phyloP scores from a whole-genome alignment of 2,888 invertebrate genomes.

The Coelogynopora nodosa region DNA sequence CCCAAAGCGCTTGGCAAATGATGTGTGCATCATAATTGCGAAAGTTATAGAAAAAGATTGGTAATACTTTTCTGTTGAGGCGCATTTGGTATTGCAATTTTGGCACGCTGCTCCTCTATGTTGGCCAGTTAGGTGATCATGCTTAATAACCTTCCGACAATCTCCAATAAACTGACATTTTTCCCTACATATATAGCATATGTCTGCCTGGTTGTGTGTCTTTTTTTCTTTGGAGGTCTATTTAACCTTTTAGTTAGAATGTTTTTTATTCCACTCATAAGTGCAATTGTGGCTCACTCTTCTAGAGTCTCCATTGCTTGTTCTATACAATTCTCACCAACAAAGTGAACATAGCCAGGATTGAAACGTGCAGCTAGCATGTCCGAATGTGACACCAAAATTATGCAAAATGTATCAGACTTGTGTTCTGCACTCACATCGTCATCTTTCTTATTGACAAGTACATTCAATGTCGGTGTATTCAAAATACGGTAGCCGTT shows the following conservation, averaged over 20 bases:
- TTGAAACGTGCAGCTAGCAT: neutral
- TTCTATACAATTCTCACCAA: neutral
- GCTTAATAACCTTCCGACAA: constrained; percentile 37
- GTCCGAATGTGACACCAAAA: neutral
- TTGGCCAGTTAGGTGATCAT: constrained; percentile 47
- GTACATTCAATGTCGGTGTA: neutral
- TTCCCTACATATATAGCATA: neutral
- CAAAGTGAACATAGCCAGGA: neutral
- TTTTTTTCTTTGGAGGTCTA: neutral
- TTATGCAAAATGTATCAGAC: neutral
- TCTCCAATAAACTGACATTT: neutral
- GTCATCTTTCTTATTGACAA: neutral
- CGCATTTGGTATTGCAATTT: neutral
- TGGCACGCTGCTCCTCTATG: constrained; percentile 47
- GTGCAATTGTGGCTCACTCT: neutral
- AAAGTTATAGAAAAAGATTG: constrained; percentile 37
- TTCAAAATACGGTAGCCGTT: neutral
- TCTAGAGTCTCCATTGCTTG: neutral
- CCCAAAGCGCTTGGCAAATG: neutral
- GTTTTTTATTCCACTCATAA: neutral
- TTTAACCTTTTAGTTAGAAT: neutral
- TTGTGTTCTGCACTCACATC: neutral
- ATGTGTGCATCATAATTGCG: constrained; percentile 27
- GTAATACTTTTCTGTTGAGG: constrained; percentile 6
- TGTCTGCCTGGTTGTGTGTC: neutral